phyloP scores from a whole-genome alignment of 2,113 vertebrate genomes.

The Panurus biarmicus region DNA sequence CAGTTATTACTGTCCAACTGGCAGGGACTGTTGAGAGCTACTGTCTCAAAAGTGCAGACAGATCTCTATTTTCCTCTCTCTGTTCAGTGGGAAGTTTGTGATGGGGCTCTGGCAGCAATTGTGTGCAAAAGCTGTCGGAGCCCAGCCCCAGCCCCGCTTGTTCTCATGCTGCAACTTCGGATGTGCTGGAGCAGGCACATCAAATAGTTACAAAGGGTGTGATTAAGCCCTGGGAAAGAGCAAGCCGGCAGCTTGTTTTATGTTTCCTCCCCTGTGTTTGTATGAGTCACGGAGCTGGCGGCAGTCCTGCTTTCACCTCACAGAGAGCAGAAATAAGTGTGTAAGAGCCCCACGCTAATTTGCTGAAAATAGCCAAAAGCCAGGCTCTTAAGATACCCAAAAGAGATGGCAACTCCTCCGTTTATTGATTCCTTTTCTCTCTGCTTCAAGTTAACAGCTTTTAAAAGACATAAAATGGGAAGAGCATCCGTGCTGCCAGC shows the following conservation, averaged over 20 bases:
- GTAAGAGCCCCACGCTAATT: slow-evolving; percentile 6
- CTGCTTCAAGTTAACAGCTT: neutral
- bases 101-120: neutral
- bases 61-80: neutral
- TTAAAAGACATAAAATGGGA: neutral
- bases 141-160: neutral
- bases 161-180: neutral
- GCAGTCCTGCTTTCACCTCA: slow-evolving; percentile 2
- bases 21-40: neutral
- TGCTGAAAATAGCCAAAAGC: slow-evolving; percentile 36
- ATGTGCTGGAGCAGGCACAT: neutral
- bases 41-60: neutral
- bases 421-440: neutral
- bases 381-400: neutral
- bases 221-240: slow-evolving; percentile 47
- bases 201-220: neutral
- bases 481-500: neutral
- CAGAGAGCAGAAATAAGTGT: neutral
- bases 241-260: slow-evolving; percentile 11
- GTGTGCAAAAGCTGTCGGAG: neutral
- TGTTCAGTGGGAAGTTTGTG: neutral
- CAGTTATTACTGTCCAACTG: neutral
- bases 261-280: slow-evolving; percentile 8
- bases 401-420: neutral
- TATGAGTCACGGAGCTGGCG: neutral